Evolutionary conservation across 1,140 invertebrate species (phyloP).

Genomic region (Holcopasites calliopsidis): DNA sequence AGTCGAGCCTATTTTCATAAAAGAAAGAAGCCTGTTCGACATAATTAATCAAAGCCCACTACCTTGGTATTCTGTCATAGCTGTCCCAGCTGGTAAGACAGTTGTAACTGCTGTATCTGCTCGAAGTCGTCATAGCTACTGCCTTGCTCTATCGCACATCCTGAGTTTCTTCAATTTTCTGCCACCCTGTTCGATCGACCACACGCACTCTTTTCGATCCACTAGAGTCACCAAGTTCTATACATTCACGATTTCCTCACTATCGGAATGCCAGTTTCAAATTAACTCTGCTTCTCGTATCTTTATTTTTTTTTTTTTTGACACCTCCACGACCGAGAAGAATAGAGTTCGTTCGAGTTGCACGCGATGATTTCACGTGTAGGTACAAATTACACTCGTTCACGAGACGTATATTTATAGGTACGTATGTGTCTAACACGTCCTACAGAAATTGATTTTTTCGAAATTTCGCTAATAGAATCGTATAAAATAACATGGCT

Average conservation of each 20-base stretch:
- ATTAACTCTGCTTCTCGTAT: too few species aligned
- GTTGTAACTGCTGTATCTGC: slow-evolving; percentile 92
- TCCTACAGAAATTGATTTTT: neutral
- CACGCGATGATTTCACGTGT: slow-evolving; percentile 6
- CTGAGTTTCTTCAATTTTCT: slow-evolving; percentile 9
- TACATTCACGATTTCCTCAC: too few species aligned
- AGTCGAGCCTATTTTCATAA: too few species aligned
- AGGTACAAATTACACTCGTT: neutral
- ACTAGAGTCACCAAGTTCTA: neutral
- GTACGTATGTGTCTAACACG: neutral
- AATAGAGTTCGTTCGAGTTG: neutral
- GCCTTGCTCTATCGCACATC: slow-evolving; percentile 45
- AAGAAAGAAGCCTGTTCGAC: too few species aligned
- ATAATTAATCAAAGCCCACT: slow-evolving; percentile 61
- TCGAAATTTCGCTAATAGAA: neutral
- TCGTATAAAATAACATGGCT: slow-evolving; percentile 63
- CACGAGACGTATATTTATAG: neutral
- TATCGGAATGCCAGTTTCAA: too few species aligned
- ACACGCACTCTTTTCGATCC: neutral
- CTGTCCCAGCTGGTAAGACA: slow-evolving; percentile 93
- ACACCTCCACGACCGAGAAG: neutral
- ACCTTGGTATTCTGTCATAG: slow-evolving; percentile 93
- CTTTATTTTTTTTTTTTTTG: neutral
- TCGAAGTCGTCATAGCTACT: slow-evolving; percentile 84
- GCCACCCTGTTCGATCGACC: neutral